Evolutionary conservation across 2,888 invertebrate genomes (phyloP).

Genomic region (Macrophya annulata): DNA sequence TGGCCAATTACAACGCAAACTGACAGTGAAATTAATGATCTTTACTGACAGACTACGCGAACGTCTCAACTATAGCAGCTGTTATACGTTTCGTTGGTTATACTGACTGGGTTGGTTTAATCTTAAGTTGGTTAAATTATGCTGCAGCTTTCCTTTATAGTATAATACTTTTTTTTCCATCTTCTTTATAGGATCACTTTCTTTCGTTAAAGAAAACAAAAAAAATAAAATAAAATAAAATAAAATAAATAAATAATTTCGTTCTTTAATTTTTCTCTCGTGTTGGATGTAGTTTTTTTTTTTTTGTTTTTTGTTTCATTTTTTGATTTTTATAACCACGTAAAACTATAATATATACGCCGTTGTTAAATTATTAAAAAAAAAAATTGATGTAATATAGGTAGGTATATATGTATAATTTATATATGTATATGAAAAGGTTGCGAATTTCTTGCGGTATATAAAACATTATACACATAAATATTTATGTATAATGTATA

Average conservation of each 20-base stretch:
- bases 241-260: too few species aligned
- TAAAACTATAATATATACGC: not conserved
- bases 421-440: too few species aligned
- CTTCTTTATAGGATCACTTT: not conserved
- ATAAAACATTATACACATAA: too few species aligned
- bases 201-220: not conserved
- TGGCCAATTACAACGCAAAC: constrained; percentile 26
- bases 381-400: too few species aligned
- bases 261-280: not conserved
- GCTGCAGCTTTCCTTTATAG: constrained; percentile 4
- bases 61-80: constrained; percentile 36
- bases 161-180: not conserved
- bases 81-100: not conserved
- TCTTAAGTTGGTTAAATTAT: not conserved
- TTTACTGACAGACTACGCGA: constrained; percentile 32
- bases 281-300: not conserved
- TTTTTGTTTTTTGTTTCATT: too few species aligned
- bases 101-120: not conserved
- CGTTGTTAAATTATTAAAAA: not conserved
- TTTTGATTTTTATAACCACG: not conserved
- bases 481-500: too few species aligned
- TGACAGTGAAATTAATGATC: constrained; percentile 24
- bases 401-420: too few species aligned
- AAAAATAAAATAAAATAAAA: too few species aligned
- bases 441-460: too few species aligned